Base-by-base conservation (phyloP, 2,888 invertebrate species). In the Ochlodes sylvanus region DNA sequence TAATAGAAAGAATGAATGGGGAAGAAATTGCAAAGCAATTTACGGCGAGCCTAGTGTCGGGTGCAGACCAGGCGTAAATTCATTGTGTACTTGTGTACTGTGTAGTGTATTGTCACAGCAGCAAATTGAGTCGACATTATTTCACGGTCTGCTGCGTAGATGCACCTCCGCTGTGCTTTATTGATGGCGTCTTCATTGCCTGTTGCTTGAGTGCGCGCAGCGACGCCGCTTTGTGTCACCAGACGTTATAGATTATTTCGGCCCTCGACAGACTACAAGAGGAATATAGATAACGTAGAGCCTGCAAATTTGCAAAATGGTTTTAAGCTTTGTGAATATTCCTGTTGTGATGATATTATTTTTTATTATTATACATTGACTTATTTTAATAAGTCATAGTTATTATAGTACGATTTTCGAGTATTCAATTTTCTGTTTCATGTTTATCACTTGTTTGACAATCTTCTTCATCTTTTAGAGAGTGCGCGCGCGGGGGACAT, bases 41-140 rank as follows among this genome's bases (percentile, higher is more conserved):
- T 63, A 68, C 62, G 62, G 80, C 80, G 77, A 76, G 81, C 79
- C 84, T 81, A 84, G 83, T 84, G 83, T 81, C 77, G 79, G 72
- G 79, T 75, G 75, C 76, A 76, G 77, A 77, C 78, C 77, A 77
- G 64, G 47, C 52, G 60, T 44, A 58, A 32, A 67, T 55, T 58
- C 44, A 56, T 15, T 56, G 60, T 52, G 58, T 61, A 61, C 66
- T 15, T 56, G 60, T 52, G 52, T 67, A 67, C 66, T 78, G 77
- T 77, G 75, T 75, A 79, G 82, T 82, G 84, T 78, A 77, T 86
- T 88, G 87, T 87, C 83, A 79, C 82, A 78, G 78, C 79, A 81
- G 81, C 80, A 87, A 88, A 91, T 90, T 89, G 90, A 87, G 85
- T 86, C 84, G 83, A 79, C 86, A 83, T 82, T 79, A 84, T 86